These are phyloP conservation scores for Nyleta sp. DNA, from an alignment of 2,888 invertebrate species.

Conservation along the genomic window DNA sequence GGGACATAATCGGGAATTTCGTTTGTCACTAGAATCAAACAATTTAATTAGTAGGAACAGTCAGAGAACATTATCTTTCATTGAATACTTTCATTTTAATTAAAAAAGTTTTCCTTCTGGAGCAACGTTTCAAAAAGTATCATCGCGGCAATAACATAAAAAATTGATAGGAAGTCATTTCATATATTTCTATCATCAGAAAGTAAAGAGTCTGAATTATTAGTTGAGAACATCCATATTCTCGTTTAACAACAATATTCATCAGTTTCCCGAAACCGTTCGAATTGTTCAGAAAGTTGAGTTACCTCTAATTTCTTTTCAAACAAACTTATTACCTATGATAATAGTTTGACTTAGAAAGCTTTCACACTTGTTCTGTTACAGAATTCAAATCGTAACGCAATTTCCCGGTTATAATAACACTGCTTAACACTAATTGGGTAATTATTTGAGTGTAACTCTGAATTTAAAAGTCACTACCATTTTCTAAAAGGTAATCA, in stretches of 20 bases:
- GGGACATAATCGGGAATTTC: constrained; percentile 85
- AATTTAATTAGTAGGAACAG: background rate
- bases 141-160: constrained; percentile 1
- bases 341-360: constrained; percentile 13
- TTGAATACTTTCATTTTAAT: constrained; percentile 44
- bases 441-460: constrained; percentile 27
- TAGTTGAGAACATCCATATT: background rate
- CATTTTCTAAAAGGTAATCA: constrained; percentile 10
- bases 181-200: background rate
- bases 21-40: constrained; percentile 85
- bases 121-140: constrained; percentile 21
- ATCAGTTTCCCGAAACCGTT: background rate
- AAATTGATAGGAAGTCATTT: background rate
- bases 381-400: constrained; percentile 23
- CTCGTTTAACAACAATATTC: background rate
- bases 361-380: constrained; percentile 24
- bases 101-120: constrained; percentile 33
- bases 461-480: background rate
- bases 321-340: constrained; percentile 9
- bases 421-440: constrained; percentile 27
- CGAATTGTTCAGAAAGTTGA: background rate
- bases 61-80: too few relatives aligned
- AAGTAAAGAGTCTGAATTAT: background rate
- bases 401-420: constrained; percentile 33
- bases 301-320: constrained; percentile 3